Evolutionary conservation across 1,140 invertebrate species (phyloP), one percentile per base, ranked within the genome.

Genomic region (Mizuhopecten yessoensis): DNA sequence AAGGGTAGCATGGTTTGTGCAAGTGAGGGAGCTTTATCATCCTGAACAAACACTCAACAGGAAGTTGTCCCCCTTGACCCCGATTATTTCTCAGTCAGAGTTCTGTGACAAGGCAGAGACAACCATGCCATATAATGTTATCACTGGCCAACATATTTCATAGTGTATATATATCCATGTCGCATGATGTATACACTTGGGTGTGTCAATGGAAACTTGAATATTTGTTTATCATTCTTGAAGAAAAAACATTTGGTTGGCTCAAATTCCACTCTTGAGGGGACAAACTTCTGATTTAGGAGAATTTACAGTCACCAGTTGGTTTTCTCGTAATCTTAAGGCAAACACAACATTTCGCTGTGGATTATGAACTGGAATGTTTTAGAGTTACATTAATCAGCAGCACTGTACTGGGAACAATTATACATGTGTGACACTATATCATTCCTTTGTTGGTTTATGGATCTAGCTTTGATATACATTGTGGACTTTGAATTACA

Each of bases 11-110:
- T 29, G 11, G 57, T 75, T 45, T 45, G 42, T 45, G 9, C 17
- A 39, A 39, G 36, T 39, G 36, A 13, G 5, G 13, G 36, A 39
- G 36, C 17, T n/a, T 75, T 75, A 75, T 75, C 57, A 29, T 23
- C 57, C 57, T 29, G n/a, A 29, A 9, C n/a, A 75, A 75, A 75
- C 57, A 75, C 57, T 75, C 23, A 75, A 29, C 57, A 75, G 57
- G 57, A 75, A 75, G 57, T 75, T 75, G 57, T 75, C 57, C 57
- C 57, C 57, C 57, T 75, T 75, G n/a, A 75, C 57, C 57, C 57
- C 57, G 29, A 23, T 75, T n/a, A 75, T 75, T 75, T 75, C 57
- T 75, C 23, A 5, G n/a, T 75, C 9, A 75, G 57, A 75, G 57
- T 75, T 0, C 29, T 29, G 1, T 5, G 23, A 29, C 57, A 29